Evolutionary conservation across 37 sponge, comb jelly and placozoan species (phyloP).

Genomic region (Hormiphora californensis): DNA sequence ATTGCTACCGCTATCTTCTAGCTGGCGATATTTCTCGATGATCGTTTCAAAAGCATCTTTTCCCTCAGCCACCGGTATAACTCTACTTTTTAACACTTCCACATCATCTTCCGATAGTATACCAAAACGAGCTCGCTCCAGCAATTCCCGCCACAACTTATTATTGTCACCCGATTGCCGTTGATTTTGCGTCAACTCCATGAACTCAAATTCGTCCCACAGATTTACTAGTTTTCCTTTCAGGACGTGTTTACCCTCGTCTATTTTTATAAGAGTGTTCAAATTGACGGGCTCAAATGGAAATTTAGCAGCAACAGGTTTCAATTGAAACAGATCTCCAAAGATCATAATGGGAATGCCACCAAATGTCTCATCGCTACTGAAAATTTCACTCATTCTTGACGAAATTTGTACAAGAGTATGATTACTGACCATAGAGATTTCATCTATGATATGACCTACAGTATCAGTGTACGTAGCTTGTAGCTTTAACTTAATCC

Average conservation of each 20-base stretch:
- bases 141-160: too few relatives aligned
- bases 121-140: too few relatives aligned
- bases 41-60: too few relatives aligned
- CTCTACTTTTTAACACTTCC: too few relatives aligned
- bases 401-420: neutral
- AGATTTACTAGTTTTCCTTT: neutral
- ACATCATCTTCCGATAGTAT: too few relatives aligned
- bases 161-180: too few relatives aligned
- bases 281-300: neutral
- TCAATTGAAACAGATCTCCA: neutral
- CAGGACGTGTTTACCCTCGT: neutral
- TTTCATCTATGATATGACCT: neutral
- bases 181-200: neutral
- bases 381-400: neutral
- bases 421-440: neutral
- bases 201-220: neutral
- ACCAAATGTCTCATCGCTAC: neutral
- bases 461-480: too few relatives aligned
- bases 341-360: neutral
- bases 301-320: neutral
- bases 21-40: too few relatives aligned
- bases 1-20: too few relatives aligned
- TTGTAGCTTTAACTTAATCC: too few relatives aligned
- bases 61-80: too few relatives aligned
- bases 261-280: neutral